Evolutionary conservation across 2,888 invertebrate genomes (phyloP).

Genomic region (Mythimna albipuncta): DNA sequence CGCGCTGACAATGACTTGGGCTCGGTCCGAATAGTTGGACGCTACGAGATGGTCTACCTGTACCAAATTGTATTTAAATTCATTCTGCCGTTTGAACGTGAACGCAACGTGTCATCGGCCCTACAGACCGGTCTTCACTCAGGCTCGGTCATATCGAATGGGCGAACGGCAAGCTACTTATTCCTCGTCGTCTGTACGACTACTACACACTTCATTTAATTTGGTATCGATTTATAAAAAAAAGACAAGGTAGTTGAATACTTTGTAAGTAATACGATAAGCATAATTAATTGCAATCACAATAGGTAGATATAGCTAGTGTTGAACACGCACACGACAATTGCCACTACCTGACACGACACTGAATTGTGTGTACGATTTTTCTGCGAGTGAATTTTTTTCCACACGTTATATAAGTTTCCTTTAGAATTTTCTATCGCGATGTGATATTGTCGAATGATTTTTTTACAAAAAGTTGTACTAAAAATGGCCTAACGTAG

Average conservation of each 20-base stretch:
- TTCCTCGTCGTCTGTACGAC: no score
- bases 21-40: no score
- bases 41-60: no score
- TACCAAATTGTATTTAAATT: no score
- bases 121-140: no score
- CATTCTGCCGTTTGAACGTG: no score
- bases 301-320: not conserved
- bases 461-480: not conserved
- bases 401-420: constrained; percentile 4
- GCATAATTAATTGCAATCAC: constrained; percentile 13
- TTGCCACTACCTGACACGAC: constrained; percentile 34
- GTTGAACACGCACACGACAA: constrained; percentile 11
- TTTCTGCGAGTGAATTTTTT: constrained; percentile 4
- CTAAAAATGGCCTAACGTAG: not conserved
- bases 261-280: constrained; percentile 20
- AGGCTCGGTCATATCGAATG: no score
- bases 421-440: not conserved
- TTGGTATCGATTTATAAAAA: not conserved
- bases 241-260: not conserved
- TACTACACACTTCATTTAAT: not conserved
- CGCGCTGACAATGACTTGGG: no score
- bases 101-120: no score
- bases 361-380: constrained; percentile 11
- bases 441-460: no score
- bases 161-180: no score